These are phyloP conservation scores for Andrena bucephala DNA, from an alignment of 2,888 invertebrate species.

Conservation along the genomic window DNA sequence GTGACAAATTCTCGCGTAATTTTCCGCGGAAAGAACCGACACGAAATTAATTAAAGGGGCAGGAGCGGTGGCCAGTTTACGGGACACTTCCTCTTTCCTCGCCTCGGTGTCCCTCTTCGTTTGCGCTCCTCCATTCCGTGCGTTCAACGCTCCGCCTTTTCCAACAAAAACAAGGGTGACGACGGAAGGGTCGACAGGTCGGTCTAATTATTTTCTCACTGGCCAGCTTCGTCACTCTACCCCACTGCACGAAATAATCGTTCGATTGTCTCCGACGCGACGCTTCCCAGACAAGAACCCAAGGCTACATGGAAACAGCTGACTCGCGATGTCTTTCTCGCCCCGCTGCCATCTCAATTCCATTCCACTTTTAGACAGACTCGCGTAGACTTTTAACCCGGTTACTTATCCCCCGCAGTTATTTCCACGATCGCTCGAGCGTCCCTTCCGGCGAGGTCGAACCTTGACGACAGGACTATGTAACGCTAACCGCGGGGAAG, in stretches of 20 bases:
- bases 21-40: constrained; percentile 34
- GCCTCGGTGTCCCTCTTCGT: not conserved
- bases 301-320: not conserved
- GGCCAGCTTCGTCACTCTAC: constrained; percentile 2
- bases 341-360: not conserved
- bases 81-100: constrained; percentile 9
- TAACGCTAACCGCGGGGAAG: not conserved
- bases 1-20: constrained; percentile 55
- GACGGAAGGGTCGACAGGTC: constrained; percentile 23
- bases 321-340: not conserved
- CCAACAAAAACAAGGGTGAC: constrained; percentile 5
- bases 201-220: constrained; percentile 40
- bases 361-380: not conserved
- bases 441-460: not conserved
- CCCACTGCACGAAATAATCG: not conserved
- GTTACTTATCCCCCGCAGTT: constrained; percentile 12
- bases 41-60: constrained; percentile 58
- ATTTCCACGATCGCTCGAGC: not conserved
- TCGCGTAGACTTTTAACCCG: constrained; percentile 42
- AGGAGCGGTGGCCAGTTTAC: constrained; percentile 32
- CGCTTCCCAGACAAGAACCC: not conserved
- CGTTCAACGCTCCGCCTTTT: constrained; percentile 11
- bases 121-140: not conserved
- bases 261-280: not conserved
- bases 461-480: not conserved